These are phyloP conservation scores for Frankliniella fusca DNA, from an alignment of 2,888 invertebrate species.

Conservation along the genomic window DNA sequence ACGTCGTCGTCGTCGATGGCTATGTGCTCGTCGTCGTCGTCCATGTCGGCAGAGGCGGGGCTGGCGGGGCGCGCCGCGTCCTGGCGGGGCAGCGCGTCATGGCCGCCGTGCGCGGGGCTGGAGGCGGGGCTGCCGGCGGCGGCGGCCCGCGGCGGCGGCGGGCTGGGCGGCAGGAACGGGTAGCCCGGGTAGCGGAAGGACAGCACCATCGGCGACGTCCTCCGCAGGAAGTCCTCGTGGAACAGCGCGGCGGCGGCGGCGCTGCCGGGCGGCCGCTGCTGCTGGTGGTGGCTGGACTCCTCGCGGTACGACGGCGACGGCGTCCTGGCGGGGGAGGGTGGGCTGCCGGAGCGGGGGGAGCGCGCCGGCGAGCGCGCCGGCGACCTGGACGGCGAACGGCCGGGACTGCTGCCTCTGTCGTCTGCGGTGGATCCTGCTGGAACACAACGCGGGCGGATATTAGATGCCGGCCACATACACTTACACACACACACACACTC, in stretches of 20 bases:
- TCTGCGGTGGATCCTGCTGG: slow-evolving; percentile 59
- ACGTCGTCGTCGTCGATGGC: slow-evolving; percentile 39
- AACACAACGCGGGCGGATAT: slow-evolving; percentile 45
- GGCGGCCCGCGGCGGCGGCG: neutral
- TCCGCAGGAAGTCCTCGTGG: slow-evolving; percentile 21
- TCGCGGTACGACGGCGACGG: neutral
- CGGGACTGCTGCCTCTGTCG: slow-evolving; percentile 53
- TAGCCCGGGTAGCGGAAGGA: slow-evolving; percentile 7
- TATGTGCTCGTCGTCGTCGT: slow-evolving; percentile 35
- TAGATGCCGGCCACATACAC: neutral
- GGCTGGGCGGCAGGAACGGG: slow-evolving; percentile 18
- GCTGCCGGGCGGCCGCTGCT: neutral
- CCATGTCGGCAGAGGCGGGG: neutral
- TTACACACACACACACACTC: neutral
- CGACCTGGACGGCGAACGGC: slow-evolving; percentile 31
- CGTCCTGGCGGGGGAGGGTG: neutral
- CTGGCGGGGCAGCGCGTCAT: neutral
- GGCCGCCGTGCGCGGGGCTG: neutral
- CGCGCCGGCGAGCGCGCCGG: slow-evolving; percentile 44
- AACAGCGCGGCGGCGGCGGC: neutral
- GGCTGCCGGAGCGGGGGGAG: slow-evolving; percentile 37
- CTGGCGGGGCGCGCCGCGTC: slow-evolving; percentile 1
- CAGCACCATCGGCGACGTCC: slow-evolving; percentile 13
- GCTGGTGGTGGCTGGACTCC: neutral
- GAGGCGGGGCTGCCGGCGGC: neutral